Evolutionary conservation across 2,888 invertebrate species (phyloP).

Genomic region (Amphipoea lucens): DNA sequence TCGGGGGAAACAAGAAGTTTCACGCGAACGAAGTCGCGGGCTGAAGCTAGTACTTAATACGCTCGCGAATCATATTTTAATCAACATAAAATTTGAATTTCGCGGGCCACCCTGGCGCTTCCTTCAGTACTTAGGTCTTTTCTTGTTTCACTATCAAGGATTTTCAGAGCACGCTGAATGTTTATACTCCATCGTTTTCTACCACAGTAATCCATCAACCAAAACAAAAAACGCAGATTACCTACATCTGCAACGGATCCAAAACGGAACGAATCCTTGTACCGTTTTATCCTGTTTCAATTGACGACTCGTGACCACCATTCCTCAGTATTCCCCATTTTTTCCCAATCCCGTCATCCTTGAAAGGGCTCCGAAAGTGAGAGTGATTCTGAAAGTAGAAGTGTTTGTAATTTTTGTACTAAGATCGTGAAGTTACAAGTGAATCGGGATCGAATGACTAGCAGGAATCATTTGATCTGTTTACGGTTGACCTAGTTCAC

Average conservation of each 20-base stretch:
- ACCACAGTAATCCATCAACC: no score
- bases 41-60: no score
- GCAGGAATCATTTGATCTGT: slow-evolving; percentile 18
- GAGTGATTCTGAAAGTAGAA: slow-evolving; percentile 50
- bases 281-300: slow-evolving; percentile 8
- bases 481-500: slow-evolving; percentile 8
- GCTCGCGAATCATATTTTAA: no score
- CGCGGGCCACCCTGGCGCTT: no score
- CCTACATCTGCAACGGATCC: neutral
- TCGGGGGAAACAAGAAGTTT: no score
- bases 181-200: neutral
- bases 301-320: slow-evolving; percentile 40
- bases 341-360: slow-evolving; percentile 41
- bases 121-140: no score
- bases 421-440: slow-evolving; percentile 41
- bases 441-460: slow-evolving; percentile 45
- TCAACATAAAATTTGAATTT: no score
- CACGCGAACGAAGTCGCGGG: no score
- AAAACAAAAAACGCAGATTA: neutral
- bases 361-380: slow-evolving; percentile 30
- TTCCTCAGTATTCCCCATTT: slow-evolving; percentile 33
- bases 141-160: neutral
- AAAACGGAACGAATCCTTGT: neutral
- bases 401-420: slow-evolving; percentile 48
- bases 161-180: neutral